phyloP scores from a whole-genome alignment of 1,140 invertebrate species.

The Zaprionus vittiger region DNA sequence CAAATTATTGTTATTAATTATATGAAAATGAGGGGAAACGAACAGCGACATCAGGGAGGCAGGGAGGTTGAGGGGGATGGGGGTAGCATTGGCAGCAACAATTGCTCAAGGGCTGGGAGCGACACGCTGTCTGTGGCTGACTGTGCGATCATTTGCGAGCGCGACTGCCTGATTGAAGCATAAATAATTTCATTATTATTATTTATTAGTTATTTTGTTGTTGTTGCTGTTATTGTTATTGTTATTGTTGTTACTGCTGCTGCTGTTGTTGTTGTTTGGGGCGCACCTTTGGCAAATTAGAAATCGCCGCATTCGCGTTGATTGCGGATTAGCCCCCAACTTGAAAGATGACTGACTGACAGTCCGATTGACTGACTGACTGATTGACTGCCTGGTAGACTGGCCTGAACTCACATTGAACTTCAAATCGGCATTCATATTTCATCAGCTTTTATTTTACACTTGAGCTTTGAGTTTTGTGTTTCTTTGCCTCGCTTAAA shows the following conservation, averaged over 20 bases:
- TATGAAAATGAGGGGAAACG: slow-evolving; percentile 56
- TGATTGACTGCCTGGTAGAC: slow-evolving; percentile 13
- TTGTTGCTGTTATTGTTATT: slow-evolving; percentile 19
- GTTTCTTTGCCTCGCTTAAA: slow-evolving; percentile 13
- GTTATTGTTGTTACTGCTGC: slow-evolving; percentile 6
- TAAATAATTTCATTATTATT: slow-evolving; percentile 76
- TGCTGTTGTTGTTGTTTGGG: slow-evolving; percentile 48
- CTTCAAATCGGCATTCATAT: slow-evolving; percentile 40
- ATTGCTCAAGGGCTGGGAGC: slow-evolving; percentile 81
- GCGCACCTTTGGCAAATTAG: slow-evolving; percentile 79
- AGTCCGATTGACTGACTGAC: slow-evolving; percentile 16
- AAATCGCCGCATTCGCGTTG: slow-evolving; percentile 67
- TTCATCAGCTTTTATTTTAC: slow-evolving; percentile 43
- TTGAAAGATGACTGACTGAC: slow-evolving; percentile 66
- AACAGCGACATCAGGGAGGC: not conserved
- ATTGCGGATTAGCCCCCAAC: slow-evolving; percentile 75
- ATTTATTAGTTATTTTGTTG: slow-evolving; percentile 46
- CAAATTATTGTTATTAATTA: slow-evolving; percentile 84
- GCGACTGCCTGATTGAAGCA: slow-evolving; percentile 53
- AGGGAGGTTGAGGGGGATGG: not conserved
- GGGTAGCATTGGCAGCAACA: slow-evolving; percentile 44
- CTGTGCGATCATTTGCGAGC: slow-evolving; percentile 34
- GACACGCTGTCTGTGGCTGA: slow-evolving; percentile 79
- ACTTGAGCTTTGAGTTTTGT: slow-evolving; percentile 23
- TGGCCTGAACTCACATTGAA: slow-evolving; percentile 38